A percentile compares a stretch with the other conserved stretches of the same genome.
phyloP scores from a whole-genome alignment of 2,888 invertebrate species.

The Chironomus riparius region DNA sequence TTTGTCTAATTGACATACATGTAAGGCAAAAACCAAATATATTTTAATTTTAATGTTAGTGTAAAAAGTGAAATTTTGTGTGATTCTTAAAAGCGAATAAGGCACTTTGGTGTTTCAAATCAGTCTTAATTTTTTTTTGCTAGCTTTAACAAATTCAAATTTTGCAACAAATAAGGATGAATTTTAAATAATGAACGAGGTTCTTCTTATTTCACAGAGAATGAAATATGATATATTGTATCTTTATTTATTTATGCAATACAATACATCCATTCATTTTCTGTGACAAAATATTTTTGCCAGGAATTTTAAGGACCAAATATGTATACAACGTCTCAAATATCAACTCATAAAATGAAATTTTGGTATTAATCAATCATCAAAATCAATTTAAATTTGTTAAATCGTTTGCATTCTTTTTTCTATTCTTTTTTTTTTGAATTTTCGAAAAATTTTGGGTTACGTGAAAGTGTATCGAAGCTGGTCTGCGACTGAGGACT shows the following conservation, averaged over 20 bases:
- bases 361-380: not conserved
- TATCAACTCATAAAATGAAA: not conserved
- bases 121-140: not conserved
- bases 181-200: not conserved
- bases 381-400: conserved; percentile 17
- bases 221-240: not conserved
- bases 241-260: not conserved
- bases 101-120: conserved; percentile 13
- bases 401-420: conserved; percentile 5
- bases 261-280: not conserved
- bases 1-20: not conserved
- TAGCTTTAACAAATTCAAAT: conserved; percentile 18
- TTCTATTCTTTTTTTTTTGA: not conserved
- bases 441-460: conserved; percentile 32
- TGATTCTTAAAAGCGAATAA: not conserved
- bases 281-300: not conserved
- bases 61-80: not conserved
- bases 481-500: conserved; percentile 47
- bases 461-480: conserved; percentile 47
- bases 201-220: not conserved
- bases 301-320: not conserved
- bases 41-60: not conserved
- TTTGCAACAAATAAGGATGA: not conserved
- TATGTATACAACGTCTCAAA: not conserved
- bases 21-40: not conserved